Percentiles rank a stretch among this genome's conserved stretches.
Evolutionary conservation across 2,797 vertebrate species (phyloP).

Genomic region (Cirrhinus molitorella): DNA sequence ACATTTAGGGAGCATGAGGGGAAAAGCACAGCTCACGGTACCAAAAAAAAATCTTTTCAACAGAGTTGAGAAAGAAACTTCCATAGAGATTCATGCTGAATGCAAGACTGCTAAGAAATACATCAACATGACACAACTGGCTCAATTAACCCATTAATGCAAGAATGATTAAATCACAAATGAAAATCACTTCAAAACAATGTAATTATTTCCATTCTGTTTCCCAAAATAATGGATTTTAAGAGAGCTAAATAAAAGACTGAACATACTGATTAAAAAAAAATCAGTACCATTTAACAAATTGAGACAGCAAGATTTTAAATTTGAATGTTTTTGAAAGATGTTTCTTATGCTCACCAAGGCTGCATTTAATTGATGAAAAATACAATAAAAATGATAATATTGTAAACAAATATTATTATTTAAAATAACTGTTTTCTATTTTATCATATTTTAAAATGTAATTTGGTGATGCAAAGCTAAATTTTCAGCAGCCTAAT

Average conservation of each 20-base stretch:
- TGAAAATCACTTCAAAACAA: not conserved
- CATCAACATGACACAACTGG: not conserved
- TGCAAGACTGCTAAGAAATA: not conserved
- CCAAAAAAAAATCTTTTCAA: slow-evolving; percentile 6
- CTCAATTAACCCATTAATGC: not conserved
- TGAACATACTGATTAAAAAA: not conserved
- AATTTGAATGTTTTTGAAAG: not conserved
- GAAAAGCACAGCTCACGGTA: slow-evolving; percentile 64
- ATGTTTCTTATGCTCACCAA: not conserved
- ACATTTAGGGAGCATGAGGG: slow-evolving; percentile 74
- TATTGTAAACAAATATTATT: too few relatives aligned
- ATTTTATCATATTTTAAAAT: not conserved
- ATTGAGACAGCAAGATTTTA: not conserved
- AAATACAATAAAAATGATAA: not conserved
- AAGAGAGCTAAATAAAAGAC: not conserved
- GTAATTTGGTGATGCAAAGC: not conserved
- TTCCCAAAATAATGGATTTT: not conserved
- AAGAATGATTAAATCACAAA: not conserved
- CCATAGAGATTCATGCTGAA: not conserved
- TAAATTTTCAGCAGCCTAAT: too few relatives aligned
- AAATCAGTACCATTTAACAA: not conserved
- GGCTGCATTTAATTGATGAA: not conserved
- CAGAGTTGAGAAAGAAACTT: slow-evolving; percentile 19
- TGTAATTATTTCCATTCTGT: not conserved
- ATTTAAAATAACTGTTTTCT: not conserved